Base-by-base conservation (phyloP, 1,140 invertebrate species). In the Tetranychus urticae region DNA sequence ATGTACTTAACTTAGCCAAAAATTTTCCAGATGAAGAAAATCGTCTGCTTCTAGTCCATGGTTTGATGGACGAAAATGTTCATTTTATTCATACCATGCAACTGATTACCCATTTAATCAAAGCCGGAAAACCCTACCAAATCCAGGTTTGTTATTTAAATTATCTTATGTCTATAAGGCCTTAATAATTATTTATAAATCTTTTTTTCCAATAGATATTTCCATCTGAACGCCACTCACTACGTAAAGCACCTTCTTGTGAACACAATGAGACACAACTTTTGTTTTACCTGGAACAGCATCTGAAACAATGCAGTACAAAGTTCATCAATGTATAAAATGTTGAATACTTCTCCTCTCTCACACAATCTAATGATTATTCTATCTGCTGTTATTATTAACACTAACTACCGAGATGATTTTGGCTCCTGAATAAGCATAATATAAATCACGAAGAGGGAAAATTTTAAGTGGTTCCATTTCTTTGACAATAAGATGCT, bases 41-140 rank as follows among this genome's bases (percentile, higher is more conserved):
- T 71, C 78, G 91, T 61, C 72, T 98, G 50, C 74, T 99, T n/a
- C 90, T 98, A 48, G 87, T 97, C 66, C 94, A 99, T 73, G 94
- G 94, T 6, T 76, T 97, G 55, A 91, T 94, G 60, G 94, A 99
- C 73, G 94, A 99, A 74, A 99, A 98, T 72, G 94, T 99, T n/a
- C 94, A 98, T 74, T 97, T 98, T 23, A 39, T 37, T 7, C 92
- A 98, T 71, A 94, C 92, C 12, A 88, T 84, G 71, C 82, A 86
- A 65, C 72, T 98, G 55, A 84, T 98, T 37, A 85, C 87, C 69
- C 82, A 84, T 56, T 76, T 98, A 58, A 81, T 96, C 54, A 83
- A 85, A 66, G 83, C 83, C 36, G 91, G 91, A 55, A 98, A 98
- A 73, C 85, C 80, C 73, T 90, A 93, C 74, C 80, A 87, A 67